Conservation (phyloP, 2,113 vertebrate species). For the Seriola rivoliana region DNA sequence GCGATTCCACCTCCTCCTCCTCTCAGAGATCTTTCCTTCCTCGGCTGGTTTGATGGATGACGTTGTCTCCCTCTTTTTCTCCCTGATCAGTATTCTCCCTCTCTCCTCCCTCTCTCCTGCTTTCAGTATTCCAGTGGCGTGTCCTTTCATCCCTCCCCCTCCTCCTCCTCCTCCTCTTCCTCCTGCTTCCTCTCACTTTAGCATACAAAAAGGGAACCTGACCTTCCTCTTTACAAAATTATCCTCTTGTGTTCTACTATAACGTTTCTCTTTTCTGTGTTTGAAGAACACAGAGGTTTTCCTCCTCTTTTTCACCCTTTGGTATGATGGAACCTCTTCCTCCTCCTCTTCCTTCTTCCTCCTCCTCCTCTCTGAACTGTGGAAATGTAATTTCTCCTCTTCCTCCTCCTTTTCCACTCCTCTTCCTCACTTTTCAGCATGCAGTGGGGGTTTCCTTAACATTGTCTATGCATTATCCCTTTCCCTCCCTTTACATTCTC, state of each 20-base stretch:
- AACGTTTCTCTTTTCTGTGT: slow-evolving; percentile 21
- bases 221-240: slow-evolving; percentile 48
- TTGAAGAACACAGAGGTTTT: background rate
- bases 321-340: background rate
- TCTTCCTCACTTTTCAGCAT: slow-evolving; percentile 40
- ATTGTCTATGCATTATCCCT: slow-evolving; percentile 6
- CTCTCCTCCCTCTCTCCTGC: slow-evolving; percentile 35
- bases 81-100: slow-evolving; percentile 64
- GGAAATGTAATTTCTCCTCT: background rate
- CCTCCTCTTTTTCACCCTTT: background rate
- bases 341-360: slow-evolving; percentile 9
- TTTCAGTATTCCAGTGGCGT: slow-evolving; percentile 52
- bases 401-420: slow-evolving; percentile 23
- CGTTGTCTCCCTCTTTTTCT: slow-evolving; percentile 43
- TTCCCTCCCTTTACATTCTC: slow-evolving; percentile 7
- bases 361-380: slow-evolving; percentile 29
- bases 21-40: slow-evolving; percentile 10
- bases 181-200: slow-evolving; percentile 4
- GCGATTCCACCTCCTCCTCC: background rate
- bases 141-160: slow-evolving; percentile 3
- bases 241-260: slow-evolving; percentile 8
- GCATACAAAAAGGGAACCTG: slow-evolving; percentile 34
- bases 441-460: slow-evolving; percentile 1
- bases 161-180: slow-evolving; percentile 4
- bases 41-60: slow-evolving; percentile 56